phyloP scores from a whole-genome alignment of 2,888 invertebrate genomes.

The Epinotia ramella region DNA sequence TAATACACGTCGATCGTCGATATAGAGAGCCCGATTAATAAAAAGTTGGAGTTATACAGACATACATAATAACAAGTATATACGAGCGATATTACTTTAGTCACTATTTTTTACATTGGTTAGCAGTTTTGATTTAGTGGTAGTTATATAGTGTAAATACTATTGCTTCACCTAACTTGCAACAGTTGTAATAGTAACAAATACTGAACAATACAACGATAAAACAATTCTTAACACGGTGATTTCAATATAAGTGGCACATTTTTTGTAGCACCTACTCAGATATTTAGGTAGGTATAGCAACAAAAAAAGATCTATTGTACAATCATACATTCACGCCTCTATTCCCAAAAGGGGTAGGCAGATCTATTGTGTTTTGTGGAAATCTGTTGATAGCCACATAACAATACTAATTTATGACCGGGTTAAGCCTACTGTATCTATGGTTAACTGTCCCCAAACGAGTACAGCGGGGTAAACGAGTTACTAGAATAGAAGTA shows the following conservation, averaged over 20 bases:
- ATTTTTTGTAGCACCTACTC: constrained; percentile 1
- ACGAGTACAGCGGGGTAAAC: no score
- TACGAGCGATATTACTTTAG: constrained; percentile 16
- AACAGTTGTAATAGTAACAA: constrained; percentile 9
- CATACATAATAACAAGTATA: constrained; percentile 8
- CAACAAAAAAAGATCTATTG: background rate
- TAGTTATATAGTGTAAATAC: constrained; percentile 1
- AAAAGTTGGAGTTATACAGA: background rate
- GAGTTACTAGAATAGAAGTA: no score
- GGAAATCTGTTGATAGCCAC: no score
- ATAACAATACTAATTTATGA: no score
- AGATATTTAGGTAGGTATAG: no score
- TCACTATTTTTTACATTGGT: constrained; percentile 1
- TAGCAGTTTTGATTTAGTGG: background rate
- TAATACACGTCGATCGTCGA: background rate
- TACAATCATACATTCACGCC: no score
- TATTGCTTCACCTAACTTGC: constrained; percentile 3
- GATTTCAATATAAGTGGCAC: background rate
- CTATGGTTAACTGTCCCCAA: no score
- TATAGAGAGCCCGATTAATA: background rate
- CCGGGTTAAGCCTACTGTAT: no score
- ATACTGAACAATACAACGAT: background rate
- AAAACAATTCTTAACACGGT: background rate
- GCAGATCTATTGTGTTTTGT: no score
- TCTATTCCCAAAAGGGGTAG: no score